Conservation (phyloP, 2,888 invertebrate species). For the Andrena flavipes region DNA sequence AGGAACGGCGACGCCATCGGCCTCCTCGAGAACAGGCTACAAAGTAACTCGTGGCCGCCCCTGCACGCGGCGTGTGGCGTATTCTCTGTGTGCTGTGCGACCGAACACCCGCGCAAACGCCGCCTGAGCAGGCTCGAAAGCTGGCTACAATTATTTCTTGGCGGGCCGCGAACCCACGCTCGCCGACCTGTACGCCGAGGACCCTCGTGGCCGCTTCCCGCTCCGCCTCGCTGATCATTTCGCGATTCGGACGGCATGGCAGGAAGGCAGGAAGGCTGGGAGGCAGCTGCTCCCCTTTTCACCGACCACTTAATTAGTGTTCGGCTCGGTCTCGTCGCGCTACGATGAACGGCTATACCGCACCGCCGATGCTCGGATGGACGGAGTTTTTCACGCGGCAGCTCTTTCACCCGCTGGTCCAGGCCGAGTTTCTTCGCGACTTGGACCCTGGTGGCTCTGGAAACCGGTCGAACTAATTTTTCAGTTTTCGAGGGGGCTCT, state of each 20-base stretch:
- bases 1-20: slow-evolving; percentile 51
- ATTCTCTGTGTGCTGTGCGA: slow-evolving; percentile 4
- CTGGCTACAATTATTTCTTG: slow-evolving; percentile 30
- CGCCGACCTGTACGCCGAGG: slow-evolving; percentile 8
- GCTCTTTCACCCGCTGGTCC: slow-evolving; percentile 6
- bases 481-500: slow-evolving; percentile 1
- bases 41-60: slow-evolving; percentile 46
- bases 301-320: slow-evolving; percentile 44
- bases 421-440: slow-evolving; percentile 1
- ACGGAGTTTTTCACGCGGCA: slow-evolving; percentile 25
- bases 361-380: neutral
- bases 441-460: neutral
- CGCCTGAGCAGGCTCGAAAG: slow-evolving; percentile 17
- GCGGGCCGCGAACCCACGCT: slow-evolving; percentile 2
- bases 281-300: slow-evolving; percentile 17
- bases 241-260: slow-evolving; percentile 1
- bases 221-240: slow-evolving; percentile 20
- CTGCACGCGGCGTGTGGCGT: slow-evolving; percentile 7
- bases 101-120: slow-evolving; percentile 25
- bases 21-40: slow-evolving; percentile 50
- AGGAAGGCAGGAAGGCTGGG: too few relatives aligned
- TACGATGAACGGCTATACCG: slow-evolving; percentile 20
- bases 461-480: slow-evolving; percentile 22
- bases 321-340: slow-evolving; percentile 8
- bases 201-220: neutral